phyloP scores from a whole-genome alignment of 2,888 invertebrate species.

The Rhagonycha fulva region DNA sequence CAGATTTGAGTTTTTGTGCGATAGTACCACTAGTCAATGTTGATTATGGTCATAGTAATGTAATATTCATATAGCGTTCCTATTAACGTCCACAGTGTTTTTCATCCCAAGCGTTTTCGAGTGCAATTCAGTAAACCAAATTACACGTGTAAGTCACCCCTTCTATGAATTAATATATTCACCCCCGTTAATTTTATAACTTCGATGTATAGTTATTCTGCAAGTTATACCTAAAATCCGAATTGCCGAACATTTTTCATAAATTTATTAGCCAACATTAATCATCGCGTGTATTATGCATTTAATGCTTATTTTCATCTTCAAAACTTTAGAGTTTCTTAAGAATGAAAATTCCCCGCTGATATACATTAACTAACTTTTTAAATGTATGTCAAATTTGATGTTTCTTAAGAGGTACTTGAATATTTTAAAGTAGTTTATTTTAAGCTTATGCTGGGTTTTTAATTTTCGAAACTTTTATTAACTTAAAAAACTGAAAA shows the following conservation, averaged over 20 bases:
- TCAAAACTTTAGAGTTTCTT: constrained; percentile 1
- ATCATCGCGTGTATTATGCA: constrained; percentile 11
- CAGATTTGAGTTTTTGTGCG: constrained; percentile 10
- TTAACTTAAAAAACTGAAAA: background rate
- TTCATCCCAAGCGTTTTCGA: constrained; percentile 20
- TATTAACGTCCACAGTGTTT: constrained; percentile 17
- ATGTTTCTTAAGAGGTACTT: constrained; percentile 1
- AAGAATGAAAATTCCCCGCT: constrained; percentile 12
- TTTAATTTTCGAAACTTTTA: background rate
- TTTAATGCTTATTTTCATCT: constrained; percentile 7
- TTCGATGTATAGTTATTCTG: constrained; percentile 10
- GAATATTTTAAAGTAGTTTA: constrained; percentile 6
- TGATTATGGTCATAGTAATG: constrained; percentile 16
- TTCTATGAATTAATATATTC: constrained; percentile 27
- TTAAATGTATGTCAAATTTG: constrained; percentile 1
- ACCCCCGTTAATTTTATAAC: background rate
- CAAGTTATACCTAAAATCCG: constrained; percentile 5
- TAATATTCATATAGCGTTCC: constrained; percentile 17
- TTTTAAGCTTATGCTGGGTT: background rate
- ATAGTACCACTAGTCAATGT: constrained; percentile 9
- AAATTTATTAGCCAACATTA: constrained; percentile 13
- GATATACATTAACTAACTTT: constrained; percentile 12
- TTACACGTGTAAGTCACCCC: constrained; percentile 22
- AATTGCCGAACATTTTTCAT: constrained; percentile 3
- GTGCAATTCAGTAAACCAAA: constrained; percentile 20